Percentiles rank a stretch among this genome's conserved stretches.
Evolutionary conservation across 1,140 invertebrate species (phyloP).

Genomic region (Hylaeus volcanicus): DNA sequence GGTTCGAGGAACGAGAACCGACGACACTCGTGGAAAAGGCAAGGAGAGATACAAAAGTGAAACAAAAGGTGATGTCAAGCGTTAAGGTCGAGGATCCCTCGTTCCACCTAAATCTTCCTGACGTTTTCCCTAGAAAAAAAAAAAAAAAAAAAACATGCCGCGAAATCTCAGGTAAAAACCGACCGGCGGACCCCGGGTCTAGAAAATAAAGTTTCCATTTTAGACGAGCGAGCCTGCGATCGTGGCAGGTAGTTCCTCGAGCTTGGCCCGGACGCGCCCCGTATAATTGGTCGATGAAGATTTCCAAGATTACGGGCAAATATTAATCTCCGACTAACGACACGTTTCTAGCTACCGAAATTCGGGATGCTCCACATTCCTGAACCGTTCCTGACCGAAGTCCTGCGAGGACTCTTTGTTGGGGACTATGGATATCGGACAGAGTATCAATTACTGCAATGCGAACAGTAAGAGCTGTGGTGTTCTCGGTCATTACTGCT

Average conservation of each 20-base stretch:
- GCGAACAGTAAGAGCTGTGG: too few relatives aligned
- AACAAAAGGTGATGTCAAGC: slow-evolving; percentile 44
- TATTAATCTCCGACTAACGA: slow-evolving; percentile 53
- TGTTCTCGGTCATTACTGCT: too few relatives aligned
- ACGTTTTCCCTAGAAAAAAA: slow-evolving; percentile 54
- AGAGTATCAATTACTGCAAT: too few relatives aligned
- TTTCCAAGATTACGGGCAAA: slow-evolving; percentile 50
- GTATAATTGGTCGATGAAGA: slow-evolving; percentile 64
- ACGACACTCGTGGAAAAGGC: slow-evolving; percentile 57
- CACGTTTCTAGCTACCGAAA: slow-evolving; percentile 50
- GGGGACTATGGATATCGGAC: too few relatives aligned
- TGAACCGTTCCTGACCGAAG: background rate
- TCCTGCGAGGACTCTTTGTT: background rate
- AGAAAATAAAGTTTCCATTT: slow-evolving; percentile 73
- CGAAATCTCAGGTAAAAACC: slow-evolving; percentile 60
- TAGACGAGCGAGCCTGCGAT: slow-evolving; percentile 45
- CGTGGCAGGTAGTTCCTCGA: slow-evolving; percentile 49
- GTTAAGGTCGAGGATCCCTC: slow-evolving; percentile 67
- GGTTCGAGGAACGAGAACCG: slow-evolving; percentile 55
- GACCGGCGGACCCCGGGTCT: slow-evolving; percentile 23
- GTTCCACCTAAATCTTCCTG: slow-evolving; percentile 69
- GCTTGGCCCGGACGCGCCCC: slow-evolving; percentile 48
- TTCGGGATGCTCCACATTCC: slow-evolving; percentile 6
- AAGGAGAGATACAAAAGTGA: slow-evolving; percentile 19
- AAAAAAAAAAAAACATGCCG: slow-evolving; percentile 55